Conservation (phyloP, 2,888 invertebrate species). For the Leptinotarsa juncta region DNA sequence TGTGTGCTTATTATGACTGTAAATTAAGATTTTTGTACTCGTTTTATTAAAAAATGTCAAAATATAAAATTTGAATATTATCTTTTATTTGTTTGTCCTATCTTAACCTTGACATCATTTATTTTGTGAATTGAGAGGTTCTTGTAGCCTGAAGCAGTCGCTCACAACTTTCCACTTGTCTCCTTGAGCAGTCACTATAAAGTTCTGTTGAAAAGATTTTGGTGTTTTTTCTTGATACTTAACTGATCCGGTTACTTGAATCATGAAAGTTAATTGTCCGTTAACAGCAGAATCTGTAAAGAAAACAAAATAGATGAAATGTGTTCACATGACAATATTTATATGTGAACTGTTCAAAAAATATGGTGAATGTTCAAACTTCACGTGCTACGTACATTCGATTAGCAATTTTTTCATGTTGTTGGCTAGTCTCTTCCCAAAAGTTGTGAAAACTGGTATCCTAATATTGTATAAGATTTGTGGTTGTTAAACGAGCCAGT, state of each 20-base stretch:
- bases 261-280: slow-evolving; percentile 83
- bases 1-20: slow-evolving; percentile 46
- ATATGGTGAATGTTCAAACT: too few species aligned
- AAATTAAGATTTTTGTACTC: slow-evolving; percentile 53
- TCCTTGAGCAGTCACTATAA: slow-evolving; percentile 86
- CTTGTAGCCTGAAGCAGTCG: slow-evolving; percentile 88
- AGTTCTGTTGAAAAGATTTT: slow-evolving; percentile 85
- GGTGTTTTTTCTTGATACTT: slow-evolving; percentile 73
- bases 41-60: slow-evolving; percentile 34
- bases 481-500: too few species aligned
- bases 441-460: too few species aligned
- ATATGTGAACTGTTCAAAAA: too few species aligned
- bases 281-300: slow-evolving; percentile 77
- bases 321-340: too few species aligned
- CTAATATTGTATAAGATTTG: too few species aligned
- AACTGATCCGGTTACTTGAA: slow-evolving; percentile 86
- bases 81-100: slow-evolving; percentile 12
- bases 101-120: slow-evolving; percentile 38
- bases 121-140: slow-evolving; percentile 54
- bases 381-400: too few species aligned
- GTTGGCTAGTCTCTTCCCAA: too few species aligned
- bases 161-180: slow-evolving; percentile 95
- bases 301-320: background rate
- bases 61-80: slow-evolving; percentile 8
- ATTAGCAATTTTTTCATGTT: too few species aligned